phyloP scores from a whole-genome alignment of 2,113 vertebrate genomes.

The Gyps fulvus region DNA sequence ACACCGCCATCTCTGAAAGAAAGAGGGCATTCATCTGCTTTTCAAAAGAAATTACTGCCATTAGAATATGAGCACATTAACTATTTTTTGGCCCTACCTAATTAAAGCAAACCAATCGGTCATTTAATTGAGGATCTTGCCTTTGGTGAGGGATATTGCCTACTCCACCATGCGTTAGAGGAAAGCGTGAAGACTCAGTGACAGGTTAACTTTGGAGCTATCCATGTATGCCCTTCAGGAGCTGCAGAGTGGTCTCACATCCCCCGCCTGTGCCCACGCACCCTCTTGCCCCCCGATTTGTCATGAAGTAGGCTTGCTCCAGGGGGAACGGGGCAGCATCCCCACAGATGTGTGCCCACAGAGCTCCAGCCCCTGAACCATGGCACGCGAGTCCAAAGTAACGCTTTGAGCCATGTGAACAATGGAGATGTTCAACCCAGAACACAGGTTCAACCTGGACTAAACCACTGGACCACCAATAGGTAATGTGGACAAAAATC shows the following conservation, averaged over 20 bases:
- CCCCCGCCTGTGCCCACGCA: rapidly evolving
- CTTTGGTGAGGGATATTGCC: not conserved
- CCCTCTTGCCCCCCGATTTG: rapidly evolving
- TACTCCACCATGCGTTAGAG: not conserved
- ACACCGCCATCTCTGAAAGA: not conserved
- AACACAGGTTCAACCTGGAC: not conserved
- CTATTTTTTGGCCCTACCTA: not conserved
- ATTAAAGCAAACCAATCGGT: not conserved
- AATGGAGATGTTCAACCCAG: not conserved
- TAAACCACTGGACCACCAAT: not conserved
- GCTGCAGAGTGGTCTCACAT: not conserved
- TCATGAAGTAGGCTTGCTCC: not conserved
- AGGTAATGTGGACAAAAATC: not conserved
- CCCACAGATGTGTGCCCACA: not conserved
- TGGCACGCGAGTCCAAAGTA: rapidly evolving
- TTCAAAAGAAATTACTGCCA: not conserved
- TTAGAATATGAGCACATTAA: not conserved
- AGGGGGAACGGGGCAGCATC: not conserved
- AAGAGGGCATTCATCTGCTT: not conserved
- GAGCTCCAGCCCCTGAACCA: not conserved
- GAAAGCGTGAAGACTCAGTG: not conserved
- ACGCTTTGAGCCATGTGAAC: no score
- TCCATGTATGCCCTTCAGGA: not conserved
- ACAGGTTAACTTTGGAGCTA: not conserved
- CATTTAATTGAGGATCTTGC: not conserved